A percentile compares a stretch with the other conserved stretches of the same genome.
Conservation (phyloP, 2,888 invertebrate species). For the Hypselothyrea guttata region DNA sequence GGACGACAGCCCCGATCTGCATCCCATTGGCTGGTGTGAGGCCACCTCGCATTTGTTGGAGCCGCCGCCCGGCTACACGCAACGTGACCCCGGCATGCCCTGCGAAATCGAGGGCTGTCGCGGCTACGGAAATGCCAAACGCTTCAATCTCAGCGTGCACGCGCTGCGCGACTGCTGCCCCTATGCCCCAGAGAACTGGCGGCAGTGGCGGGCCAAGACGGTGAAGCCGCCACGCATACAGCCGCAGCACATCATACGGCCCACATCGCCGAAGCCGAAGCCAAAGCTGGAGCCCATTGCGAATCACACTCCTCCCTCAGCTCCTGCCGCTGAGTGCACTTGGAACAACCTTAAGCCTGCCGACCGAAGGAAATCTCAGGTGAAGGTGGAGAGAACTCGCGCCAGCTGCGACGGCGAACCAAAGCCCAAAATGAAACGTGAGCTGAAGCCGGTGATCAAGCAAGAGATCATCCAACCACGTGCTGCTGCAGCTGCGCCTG, state of each 20-base stretch:
- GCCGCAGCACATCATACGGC: conserved; percentile 42
- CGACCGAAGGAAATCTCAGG: conserved; percentile 1
- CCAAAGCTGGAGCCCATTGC: not conserved
- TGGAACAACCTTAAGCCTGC: not conserved
- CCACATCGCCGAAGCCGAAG: not conserved
- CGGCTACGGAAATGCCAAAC: conserved; percentile 93
- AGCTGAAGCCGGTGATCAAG: conserved; percentile 4
- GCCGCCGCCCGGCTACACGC: conserved; percentile 87
- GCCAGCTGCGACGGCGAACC: conserved; percentile 13
- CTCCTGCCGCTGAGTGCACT: not conserved
- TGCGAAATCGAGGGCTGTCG: conserved; percentile 94
- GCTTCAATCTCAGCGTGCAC: conserved; percentile 89
- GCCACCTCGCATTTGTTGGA: conserved; percentile 94
- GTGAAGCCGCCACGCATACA: conserved; percentile 75
- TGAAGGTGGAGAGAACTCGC: conserved; percentile 8
- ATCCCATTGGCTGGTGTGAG: conserved; percentile 95
- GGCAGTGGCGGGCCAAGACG: conserved; percentile 70
- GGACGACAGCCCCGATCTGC: conserved; percentile 94
- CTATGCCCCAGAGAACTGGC: conserved; percentile 84
- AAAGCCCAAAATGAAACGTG: not conserved
- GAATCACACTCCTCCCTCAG: conserved; percentile 1
- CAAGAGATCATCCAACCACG: not conserved
- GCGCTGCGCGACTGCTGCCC: conserved; percentile 89
- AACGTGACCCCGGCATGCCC: conserved; percentile 82
- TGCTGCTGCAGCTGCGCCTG: not conserved